Conservation (phyloP, 2,113 vertebrate species). For the Chrysemys picta region DNA sequence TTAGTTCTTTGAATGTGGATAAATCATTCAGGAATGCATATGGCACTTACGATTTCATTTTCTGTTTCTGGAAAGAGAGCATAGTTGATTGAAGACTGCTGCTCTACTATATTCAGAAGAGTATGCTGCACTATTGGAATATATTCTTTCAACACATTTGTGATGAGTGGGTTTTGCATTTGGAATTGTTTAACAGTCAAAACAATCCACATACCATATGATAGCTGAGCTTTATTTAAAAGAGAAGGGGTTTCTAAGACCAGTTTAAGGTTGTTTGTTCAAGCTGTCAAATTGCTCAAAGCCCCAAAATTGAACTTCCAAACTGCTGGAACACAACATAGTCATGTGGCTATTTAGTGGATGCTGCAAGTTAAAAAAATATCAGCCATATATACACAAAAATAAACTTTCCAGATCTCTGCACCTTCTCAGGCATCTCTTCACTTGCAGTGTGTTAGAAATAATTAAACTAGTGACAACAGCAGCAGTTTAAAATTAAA, state of each 20-base stretch:
- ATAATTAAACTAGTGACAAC: neutral
- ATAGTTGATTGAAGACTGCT: constrained; percentile 72
- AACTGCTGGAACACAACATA: constrained; percentile 39
- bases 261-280: constrained; percentile 57
- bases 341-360: neutral
- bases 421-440: neutral
- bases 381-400: neutral
- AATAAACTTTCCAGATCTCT: neutral
- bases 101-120: constrained; percentile 62
- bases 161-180: constrained; percentile 71
- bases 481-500: neutral
- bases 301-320: constrained; percentile 27
- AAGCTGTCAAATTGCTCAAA: constrained; percentile 50
- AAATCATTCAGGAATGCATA: constrained; percentile 68
- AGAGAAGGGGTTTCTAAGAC: constrained; percentile 1
- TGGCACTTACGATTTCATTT: constrained; percentile 66
- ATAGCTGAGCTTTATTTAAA: constrained; percentile 67
- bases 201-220: constrained; percentile 72
- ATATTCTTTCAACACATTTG: constrained; percentile 74
- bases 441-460: neutral
- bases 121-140: constrained; percentile 62
- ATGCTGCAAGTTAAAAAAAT: neutral
- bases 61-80: constrained; percentile 65
- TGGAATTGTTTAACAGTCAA: constrained; percentile 72
- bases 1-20: constrained; percentile 65